Evolutionary conservation across 1,140 invertebrate species (phyloP).

Genomic region (Drosophila tropicalis): DNA sequence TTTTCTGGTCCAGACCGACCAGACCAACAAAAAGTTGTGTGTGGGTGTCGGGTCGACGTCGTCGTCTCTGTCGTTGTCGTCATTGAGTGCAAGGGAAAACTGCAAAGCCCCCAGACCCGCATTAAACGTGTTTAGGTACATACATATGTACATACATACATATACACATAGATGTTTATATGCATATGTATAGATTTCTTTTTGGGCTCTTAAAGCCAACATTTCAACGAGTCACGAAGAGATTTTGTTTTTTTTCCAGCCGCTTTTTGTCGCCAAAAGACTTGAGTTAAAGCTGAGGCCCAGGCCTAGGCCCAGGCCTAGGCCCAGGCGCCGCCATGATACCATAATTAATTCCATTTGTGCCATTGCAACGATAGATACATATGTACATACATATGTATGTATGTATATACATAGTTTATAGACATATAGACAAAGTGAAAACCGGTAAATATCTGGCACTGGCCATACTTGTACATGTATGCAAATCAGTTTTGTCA

Average conservation of each 20-base stretch:
- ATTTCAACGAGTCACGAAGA: slow-evolving; percentile 64
- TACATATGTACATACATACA: not conserved
- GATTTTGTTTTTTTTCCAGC: slow-evolving; percentile 18
- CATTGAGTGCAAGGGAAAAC: slow-evolving; percentile 45
- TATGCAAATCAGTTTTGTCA: slow-evolving; percentile 70
- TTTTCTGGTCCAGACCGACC: slow-evolving; percentile 31
- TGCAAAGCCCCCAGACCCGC: slow-evolving; percentile 48
- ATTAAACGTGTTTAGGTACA: slow-evolving; percentile 77
- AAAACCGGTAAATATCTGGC: slow-evolving; percentile 66
- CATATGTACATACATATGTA: not conserved
- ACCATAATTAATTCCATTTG: slow-evolving; percentile 62
- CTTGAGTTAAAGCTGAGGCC: slow-evolving; percentile 1
- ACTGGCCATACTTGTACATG: slow-evolving; percentile 78
- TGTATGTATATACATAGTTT: not conserved
- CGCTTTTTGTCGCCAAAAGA: slow-evolving; percentile 29
- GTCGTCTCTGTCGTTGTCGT: not conserved
- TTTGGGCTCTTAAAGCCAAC: slow-evolving; percentile 44
- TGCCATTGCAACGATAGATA: slow-evolving; percentile 56
- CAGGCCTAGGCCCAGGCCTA: slow-evolving; percentile 25
- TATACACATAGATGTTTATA: not conserved
- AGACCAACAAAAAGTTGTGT: slow-evolving; percentile 32
- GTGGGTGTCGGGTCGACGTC: slow-evolving; percentile 61
- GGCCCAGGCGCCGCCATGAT: slow-evolving; percentile 56
- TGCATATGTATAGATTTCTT: slow-evolving; percentile 26
- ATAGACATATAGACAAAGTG: slow-evolving; percentile 26